Conservation (phyloP, 2,888 invertebrate genomes). For the Tipula confusa region DNA sequence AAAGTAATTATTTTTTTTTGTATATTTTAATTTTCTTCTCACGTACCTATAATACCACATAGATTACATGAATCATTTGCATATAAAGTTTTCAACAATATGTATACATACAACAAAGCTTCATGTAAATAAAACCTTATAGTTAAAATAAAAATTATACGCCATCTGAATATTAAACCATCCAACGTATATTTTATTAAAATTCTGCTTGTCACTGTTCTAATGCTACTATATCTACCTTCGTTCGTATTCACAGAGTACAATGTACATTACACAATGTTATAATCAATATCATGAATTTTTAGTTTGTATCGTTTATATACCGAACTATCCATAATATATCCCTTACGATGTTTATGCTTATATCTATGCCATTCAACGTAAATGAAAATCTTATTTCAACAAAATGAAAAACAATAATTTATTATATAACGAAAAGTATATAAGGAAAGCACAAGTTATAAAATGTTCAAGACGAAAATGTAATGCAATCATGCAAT, state of each 20-base stretch:
- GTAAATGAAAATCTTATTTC: background rate
- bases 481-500: constrained; percentile 20
- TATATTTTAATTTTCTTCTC: background rate
- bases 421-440: background rate
- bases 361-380: background rate
- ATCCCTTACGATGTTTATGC: background rate
- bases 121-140: background rate
- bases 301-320: background rate
- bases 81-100: background rate
- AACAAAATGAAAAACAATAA: background rate
- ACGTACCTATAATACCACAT: background rate
- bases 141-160: background rate
- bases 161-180: background rate
- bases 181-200: background rate
- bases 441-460: background rate
- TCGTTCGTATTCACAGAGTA: background rate
- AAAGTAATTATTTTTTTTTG: background rate
- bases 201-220: background rate
- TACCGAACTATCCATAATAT: background rate
- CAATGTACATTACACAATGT: background rate
- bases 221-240: background rate
- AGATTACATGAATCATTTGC: background rate
- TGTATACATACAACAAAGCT: background rate
- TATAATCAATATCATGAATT: constrained; percentile 12
- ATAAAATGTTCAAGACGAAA: background rate